Conservation (phyloP, 2,888 invertebrate genomes). For the Lingula anatina region DNA sequence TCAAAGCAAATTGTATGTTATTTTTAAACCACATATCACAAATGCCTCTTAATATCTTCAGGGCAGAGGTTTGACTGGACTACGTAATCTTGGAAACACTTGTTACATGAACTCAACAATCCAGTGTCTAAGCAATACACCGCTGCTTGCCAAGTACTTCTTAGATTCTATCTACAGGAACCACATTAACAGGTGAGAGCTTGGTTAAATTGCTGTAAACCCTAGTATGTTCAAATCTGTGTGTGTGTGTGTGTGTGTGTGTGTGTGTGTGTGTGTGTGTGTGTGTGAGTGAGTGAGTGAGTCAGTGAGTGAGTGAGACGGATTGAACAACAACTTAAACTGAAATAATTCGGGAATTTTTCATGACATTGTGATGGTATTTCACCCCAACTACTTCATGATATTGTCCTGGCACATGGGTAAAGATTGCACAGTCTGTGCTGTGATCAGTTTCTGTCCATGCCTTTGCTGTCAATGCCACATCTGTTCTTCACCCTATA, state of each 20-base stretch:
- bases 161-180: conserved; percentile 63
- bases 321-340: too few relatives aligned
- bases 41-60: too few relatives aligned
- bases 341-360: too few relatives aligned
- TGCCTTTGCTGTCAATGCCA: too few relatives aligned
- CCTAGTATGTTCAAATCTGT: conserved; percentile 3
- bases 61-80: conserved; percentile 69
- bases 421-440: too few relatives aligned
- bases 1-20: too few relatives aligned
- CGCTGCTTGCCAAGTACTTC: conserved; percentile 71
- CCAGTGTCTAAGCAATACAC: conserved; percentile 85
- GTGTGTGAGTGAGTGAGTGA: conserved; percentile 9
- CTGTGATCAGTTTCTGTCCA: too few relatives aligned
- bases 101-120: conserved; percentile 96
- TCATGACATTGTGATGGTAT: too few relatives aligned
- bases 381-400: too few relatives aligned
- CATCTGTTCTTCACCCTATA: too few relatives aligned
- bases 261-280: conserved; percentile 11
- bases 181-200: conserved; percentile 45
- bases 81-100: conserved; percentile 89
- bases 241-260: conserved; percentile 9
- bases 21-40: too few relatives aligned
- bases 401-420: too few relatives aligned
- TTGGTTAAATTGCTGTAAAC: neutral
- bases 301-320: conserved; percentile 12